These are phyloP conservation scores for Eristalis intricaria DNA, from an alignment of 2,888 invertebrate genomes.

Conservation along the genomic window DNA sequence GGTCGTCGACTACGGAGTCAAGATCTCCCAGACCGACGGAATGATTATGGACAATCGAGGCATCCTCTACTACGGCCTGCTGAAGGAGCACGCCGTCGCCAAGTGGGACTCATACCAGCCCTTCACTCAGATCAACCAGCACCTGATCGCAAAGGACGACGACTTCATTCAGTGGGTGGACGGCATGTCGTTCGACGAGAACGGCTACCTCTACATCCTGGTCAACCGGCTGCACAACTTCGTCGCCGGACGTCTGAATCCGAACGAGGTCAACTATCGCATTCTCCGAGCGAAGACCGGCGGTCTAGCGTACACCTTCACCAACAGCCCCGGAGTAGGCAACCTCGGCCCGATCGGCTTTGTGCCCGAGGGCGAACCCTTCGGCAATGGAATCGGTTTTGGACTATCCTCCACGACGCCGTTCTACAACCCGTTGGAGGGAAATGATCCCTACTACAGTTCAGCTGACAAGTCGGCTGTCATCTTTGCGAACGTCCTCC, in stretches of 20 bases:
- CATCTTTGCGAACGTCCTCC: slow-evolving; percentile 29
- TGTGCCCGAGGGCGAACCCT: slow-evolving; percentile 69
- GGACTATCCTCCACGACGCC: slow-evolving; percentile 74
- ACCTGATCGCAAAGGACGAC: slow-evolving; percentile 86
- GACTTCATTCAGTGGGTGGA: slow-evolving; percentile 88
- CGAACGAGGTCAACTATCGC: slow-evolving; percentile 86
- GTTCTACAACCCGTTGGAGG: slow-evolving; percentile 72
- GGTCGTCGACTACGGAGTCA: slow-evolving; percentile 84
- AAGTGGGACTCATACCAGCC: slow-evolving; percentile 86
- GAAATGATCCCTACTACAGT: slow-evolving; percentile 62
- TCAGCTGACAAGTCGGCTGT: slow-evolving; percentile 33
- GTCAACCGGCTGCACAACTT: slow-evolving; percentile 87
- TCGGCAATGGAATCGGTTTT: slow-evolving; percentile 69
- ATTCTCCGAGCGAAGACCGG: slow-evolving; percentile 85
- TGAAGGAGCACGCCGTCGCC: slow-evolving; percentile 86
- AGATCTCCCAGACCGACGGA: slow-evolving; percentile 87
- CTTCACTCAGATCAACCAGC: slow-evolving; percentile 83
- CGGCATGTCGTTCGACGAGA: slow-evolving; percentile 84
- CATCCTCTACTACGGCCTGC: slow-evolving; percentile 86
- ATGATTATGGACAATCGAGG: slow-evolving; percentile 89
- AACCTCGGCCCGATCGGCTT: slow-evolving; percentile 71
- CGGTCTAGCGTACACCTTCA: slow-evolving; percentile 85
- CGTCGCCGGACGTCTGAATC: slow-evolving; percentile 84
- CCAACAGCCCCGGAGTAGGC: slow-evolving; percentile 74
- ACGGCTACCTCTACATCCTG: slow-evolving; percentile 86